Base-by-base conservation (phyloP, 2,797 vertebrate genomes). In the Mus spretus region DNA sequence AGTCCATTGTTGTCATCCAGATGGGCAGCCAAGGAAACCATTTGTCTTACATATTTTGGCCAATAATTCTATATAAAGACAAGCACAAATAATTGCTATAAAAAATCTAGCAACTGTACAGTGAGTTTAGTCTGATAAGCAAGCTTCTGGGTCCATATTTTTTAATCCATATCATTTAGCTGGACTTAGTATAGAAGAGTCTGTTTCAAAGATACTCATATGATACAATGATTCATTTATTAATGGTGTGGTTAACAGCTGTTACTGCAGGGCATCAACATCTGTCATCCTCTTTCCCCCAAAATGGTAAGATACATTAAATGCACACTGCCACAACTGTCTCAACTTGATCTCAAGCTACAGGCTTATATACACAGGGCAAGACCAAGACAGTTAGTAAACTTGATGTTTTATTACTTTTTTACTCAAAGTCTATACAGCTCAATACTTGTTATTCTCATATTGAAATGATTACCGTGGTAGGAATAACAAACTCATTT, bases 361-460 rank as follows among this genome's bases (percentile, higher is more conserved):
- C 24, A 79, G 83, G 78, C 44, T 31, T 10, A 53, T 12, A 59
- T 4, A 87, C 9, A 72, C 2, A 31, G 15, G 90, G 65, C 37
- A 63, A 97, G 85, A 89, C 67, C 82, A 93, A 90, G 96, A 86
- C 50, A 14, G 63, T 72, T 37, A 78, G 34, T 57, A 79, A 26
- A 77, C 19, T 84, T 84, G 59, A 86, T n/a, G 28, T 65, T 95
- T 94, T 84, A 95, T 85, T 94, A 82, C 57, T 57, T 96, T 96
- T 94, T 89, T n/a, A 83, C 55, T 53, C 34, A 96, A 95, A 89
- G 80, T 84, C 92, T 90, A 93, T 83, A 93, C 28, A 89, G 82
- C 53, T 86, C 94, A 91, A 85, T 77, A 47, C 24, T 47, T 88
- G 19, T 31, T 94, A 78, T 24, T 96, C 77, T 95, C 50, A 47